Percentiles rank a stretch among this genome's conserved stretches.
Evolutionary conservation across 2,113 vertebrate species (phyloP).

Genomic region (Atherinomorus stipes): DNA sequence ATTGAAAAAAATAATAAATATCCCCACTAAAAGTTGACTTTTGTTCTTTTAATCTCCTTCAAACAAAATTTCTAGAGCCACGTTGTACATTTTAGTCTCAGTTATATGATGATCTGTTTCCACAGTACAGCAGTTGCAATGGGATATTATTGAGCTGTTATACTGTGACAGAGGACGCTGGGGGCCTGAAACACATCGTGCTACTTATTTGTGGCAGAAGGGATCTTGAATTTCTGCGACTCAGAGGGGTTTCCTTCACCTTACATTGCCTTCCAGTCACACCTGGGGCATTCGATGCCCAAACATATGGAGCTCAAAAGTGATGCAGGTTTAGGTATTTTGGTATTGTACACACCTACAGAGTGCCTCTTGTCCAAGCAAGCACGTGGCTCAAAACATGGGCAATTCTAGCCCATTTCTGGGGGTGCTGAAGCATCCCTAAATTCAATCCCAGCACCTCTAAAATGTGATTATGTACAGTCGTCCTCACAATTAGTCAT

Average conservation of each 20-base stretch:
- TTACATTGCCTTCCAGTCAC: slow-evolving; percentile 46
- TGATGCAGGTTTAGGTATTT: slow-evolving; percentile 32
- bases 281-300: slow-evolving; percentile 25
- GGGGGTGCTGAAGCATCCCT: too few relatives aligned
- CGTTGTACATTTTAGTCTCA: not conserved
- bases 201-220: slow-evolving; percentile 11
- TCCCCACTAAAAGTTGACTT: not conserved
- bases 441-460: too few relatives aligned
- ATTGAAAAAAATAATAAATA: not conserved
- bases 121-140: slow-evolving; percentile 4
- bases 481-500: too few relatives aligned
- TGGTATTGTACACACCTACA: not conserved
- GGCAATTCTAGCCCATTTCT: too few relatives aligned
- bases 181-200: slow-evolving; percentile 19
- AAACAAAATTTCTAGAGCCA: slow-evolving; percentile 4
- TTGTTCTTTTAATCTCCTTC: not conserved
- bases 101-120: slow-evolving; percentile 13
- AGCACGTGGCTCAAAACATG: slow-evolving; percentile 28
- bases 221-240: slow-evolving; percentile 27
- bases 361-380: not conserved
- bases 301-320: not conserved
- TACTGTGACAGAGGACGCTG: slow-evolving; percentile 16
- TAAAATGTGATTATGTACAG: too few relatives aligned
- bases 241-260: slow-evolving; percentile 22
- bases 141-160: slow-evolving; percentile 32